Evolutionary conservation across 2,113 vertebrate genomes (phyloP), one percentile per base, ranked within the genome.

Genomic region (Scomber colias): DNA sequence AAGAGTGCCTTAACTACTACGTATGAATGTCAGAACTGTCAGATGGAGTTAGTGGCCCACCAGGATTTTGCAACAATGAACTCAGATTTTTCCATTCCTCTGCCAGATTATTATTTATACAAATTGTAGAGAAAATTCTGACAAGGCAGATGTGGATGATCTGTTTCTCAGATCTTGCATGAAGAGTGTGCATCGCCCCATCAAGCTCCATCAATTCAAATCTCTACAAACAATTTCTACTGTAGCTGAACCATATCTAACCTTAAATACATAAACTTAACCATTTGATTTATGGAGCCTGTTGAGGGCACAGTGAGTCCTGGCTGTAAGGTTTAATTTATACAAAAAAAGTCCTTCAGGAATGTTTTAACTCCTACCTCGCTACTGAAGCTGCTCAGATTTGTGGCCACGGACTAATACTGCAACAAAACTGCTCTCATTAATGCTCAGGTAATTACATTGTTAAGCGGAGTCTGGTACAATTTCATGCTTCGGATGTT

Each of bases 161-260:
- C 30, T 21, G 7, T 51, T 0, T 7, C 30, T 46, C 1, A 35
- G 35, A 57, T 17, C 16, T 30, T 27, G 14, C 48, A 50, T 9
- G 5, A 35, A 45, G 40, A 3, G 27, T 57, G 35, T 71, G 63
- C 19, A 17, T 45, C 11, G 4, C 8, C 6, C 35, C 35, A 61
- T 71, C 49, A 24, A 16, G 5, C 71, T 57, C 21, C 49, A 53
- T 76, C 51, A 44, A 1, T 59, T 64, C 3, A 65, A 54, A 74
- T 60, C 56, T 30, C 50, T 3, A 44, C 31, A 19, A 65, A 76
- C 19, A 31, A 55, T 60, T 30, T 45, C 16, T 40, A 67, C 35
- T 5, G 35, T 35, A 3, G 30, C 48, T 62, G 15, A 75, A 66
- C 57, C 53, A 11, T 55, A 30, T 24, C 53, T 53, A 31, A 56